Base-by-base conservation (phyloP, 2,113 vertebrate genomes). In the Limnothrissa miodon region DNA sequence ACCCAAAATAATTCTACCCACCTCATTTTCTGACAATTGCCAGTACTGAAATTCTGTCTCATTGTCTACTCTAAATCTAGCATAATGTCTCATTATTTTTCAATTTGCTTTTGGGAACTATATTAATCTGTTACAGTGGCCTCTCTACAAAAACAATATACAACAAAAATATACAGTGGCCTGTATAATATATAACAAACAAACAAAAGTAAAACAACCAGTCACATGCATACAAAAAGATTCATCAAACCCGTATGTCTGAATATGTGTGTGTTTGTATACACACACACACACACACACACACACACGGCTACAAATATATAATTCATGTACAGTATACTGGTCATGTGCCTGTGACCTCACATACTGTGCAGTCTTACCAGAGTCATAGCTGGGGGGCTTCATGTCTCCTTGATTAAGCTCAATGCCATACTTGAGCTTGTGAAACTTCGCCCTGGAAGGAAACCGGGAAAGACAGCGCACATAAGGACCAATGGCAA, bases 361-460 rank as follows among this genome's bases (percentile, higher is more conserved):
- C 51, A 62, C n/a, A 62, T 17, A 48, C 1, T 9, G 45, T 81
- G 21, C 36, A 44, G 83, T 11, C 97, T 96, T 96, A 99, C 98
- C 98, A 59, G 97, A 99, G 94, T 99, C 97, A 85, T 99, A 99
- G 93, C 95, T 99, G 2, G 98, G 98, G 85, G 97, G 97, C 87
- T 99, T 99, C 96, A 99, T 95, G 91, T 99, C 98, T 88, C 97
- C 98, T 93, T 99, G 98, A 94, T 97, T 99, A 90, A 99, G 93
- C 89, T 99, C 98, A 29, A 97, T 99, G 83, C 98, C 98, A 83
- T 99, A 99, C 93, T 99, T 99, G 93, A 99, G 95, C 91, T 99
- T 99, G 93, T 99, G 97, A 92, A 97, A 98, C 92, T 99, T 99
- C 87, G 98, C 96, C 94, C 98, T 99, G 92, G 79, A 90, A n/a